Base-by-base conservation (phyloP, 2,797 vertebrate genomes). In the Tenualosa ilisha region DNA sequence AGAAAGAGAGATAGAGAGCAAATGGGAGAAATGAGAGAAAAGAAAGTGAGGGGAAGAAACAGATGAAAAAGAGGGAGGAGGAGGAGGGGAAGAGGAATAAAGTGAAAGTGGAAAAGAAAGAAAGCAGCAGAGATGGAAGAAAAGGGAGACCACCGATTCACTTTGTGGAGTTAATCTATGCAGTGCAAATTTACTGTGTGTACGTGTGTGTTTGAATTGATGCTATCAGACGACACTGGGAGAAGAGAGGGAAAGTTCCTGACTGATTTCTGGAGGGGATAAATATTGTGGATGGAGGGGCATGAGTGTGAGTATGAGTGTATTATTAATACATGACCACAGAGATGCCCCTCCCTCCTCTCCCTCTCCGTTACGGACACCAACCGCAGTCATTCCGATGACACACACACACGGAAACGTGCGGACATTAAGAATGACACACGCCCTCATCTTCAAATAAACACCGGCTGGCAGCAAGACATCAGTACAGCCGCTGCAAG, bases 111-210 rank as follows among this genome's bases (percentile, higher is more conserved):
- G 6, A 7, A 63, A 11, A n/a, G n/a, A 37, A 31, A 63, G 26
- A 68, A 65, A 65, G 59, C 59, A 15, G 26, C 11, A 11, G 26
- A 31, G 63, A 37, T 31, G 12, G 26, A 68, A 31, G 65, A 13
- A 24, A 24, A 72, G 65, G 72, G 68, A 86, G 87, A 84, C 89
- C 92, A 4, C 92, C 84, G 56, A 90, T 90, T 91, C 88, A 87
- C 88, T 89, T 65, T 85, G 87, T 85, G 59, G 85, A 93, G 91
- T 93, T 86, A 50, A 88, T 92, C 15, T 75, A 17, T 43, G 37
- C 6, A 6, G 83, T 43, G 68, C 15, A 4, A 54, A 54, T 79
- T 84, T 24, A 22, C 63, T 46, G 46, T 46, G 63, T 81, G 86
- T 43, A 26, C 68, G 84, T 85, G 84, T 75, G 83, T 84, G 81